Evolutionary conservation across 2,888 invertebrate genomes (phyloP), one percentile per base, ranked within the genome.

Genomic region (Phalera bucephala): DNA sequence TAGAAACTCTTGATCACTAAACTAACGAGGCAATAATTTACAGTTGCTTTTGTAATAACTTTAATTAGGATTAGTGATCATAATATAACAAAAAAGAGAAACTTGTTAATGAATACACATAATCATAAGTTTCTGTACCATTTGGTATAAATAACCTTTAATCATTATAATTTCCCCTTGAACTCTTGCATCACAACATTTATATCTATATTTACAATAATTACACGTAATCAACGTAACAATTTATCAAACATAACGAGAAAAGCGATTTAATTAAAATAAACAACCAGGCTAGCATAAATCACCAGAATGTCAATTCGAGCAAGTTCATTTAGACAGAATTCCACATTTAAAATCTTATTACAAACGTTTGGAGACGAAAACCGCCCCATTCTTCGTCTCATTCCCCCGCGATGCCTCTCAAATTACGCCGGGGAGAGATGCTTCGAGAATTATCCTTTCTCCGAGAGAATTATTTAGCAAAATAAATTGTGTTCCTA

Each of bases 341-440:
- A 74, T 67, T 72, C 65, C 74, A 70, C 80, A 75, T 81, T 80
- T 75, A 77, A 80, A 81, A 79, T 79, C 72, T 80, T 83, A 83
- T 83, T 83, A 75, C 72, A 45, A 48, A 61, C 52, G 53, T 59
- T 60, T 49, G 60, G 52, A 58, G 63, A 53, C 30, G 48, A 52
- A 52, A 52, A 31, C 45, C 43, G 46, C n/a, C 54, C 48, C 52
- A 58, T 63, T 62, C 56, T 40, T 48, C 44, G 48, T 55, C 43
- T 40, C 72, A 65, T 69, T 74, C 53, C 70, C 45, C 42, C 39
- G 59, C 59, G 53, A 63, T 65, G 57, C 65, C 52, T 56, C 55
- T 60, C 62, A 69, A 79, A 79, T 80, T 72, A 72, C 72, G 54
- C 58, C 53, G 50, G 52, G 52, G 62, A 66, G 70, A 58, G 58